phyloP scores from a whole-genome alignment of 2,113 vertebrate genomes.

The Tupaia chinensis region DNA sequence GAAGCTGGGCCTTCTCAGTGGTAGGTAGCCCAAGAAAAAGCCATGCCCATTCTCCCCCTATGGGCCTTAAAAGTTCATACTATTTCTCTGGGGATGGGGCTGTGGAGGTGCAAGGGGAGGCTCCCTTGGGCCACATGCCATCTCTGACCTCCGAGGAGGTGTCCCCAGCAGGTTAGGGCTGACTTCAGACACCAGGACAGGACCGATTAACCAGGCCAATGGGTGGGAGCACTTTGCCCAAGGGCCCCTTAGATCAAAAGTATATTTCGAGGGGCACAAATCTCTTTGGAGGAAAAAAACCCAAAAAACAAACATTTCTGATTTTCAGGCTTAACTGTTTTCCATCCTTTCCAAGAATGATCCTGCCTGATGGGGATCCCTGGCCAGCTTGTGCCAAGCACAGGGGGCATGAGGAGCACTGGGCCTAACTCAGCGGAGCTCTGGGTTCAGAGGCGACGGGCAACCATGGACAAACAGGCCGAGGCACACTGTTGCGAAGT shows the following conservation, averaged over 20 bases:
- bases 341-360: not conserved
- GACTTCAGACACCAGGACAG: not conserved
- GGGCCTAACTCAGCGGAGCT: not conserved
- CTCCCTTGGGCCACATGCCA: not conserved
- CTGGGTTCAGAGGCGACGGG: not conserved
- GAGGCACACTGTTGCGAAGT: not conserved
- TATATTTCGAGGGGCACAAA: slow-evolving; percentile 19
- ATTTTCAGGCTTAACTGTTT: slow-evolving; percentile 55
- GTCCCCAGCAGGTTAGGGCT: not conserved
- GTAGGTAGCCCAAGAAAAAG: not conserved
- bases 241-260: not conserved
- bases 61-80: not conserved
- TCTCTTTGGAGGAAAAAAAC: not conserved
- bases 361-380: not conserved
- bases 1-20: not conserved
- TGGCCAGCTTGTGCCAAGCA: rapidly evolving
- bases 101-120: not conserved
- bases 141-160: not conserved
- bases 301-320: not conserved
- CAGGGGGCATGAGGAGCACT: not conserved
- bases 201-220: not conserved
- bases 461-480: not conserved
- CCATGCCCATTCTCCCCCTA: not conserved
- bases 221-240: not conserved
- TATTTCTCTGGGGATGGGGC: not conserved